These are phyloP conservation scores for Kryphioiulus occultus DNA, from an alignment of 2,888 invertebrate genomes.

Conservation along the genomic window DNA sequence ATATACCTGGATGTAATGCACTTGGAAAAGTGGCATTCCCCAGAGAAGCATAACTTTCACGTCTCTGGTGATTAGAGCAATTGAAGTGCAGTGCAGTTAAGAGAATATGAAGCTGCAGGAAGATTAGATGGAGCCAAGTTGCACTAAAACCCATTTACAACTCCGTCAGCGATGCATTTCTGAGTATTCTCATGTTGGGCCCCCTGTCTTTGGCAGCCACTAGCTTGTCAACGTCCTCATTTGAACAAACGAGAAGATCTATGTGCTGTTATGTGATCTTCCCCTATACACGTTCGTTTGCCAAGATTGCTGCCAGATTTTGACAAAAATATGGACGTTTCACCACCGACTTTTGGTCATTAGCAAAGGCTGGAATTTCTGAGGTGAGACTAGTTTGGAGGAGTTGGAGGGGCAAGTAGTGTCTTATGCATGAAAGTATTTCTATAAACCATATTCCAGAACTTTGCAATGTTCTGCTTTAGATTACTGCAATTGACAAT, in stretches of 20 bases:
- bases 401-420: no score
- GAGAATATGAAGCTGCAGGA: slow-evolving; percentile 23
- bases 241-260: not conserved
- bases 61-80: slow-evolving; percentile 23
- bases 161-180: not conserved
- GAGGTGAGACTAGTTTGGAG: no score
- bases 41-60: not conserved
- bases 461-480: no score
- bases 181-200: not conserved
- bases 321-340: not conserved
- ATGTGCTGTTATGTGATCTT: not conserved
- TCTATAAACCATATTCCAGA: no score
- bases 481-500: no score
- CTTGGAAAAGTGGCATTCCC: not conserved
- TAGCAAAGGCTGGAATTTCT: no score
- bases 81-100: slow-evolving; percentile 11
- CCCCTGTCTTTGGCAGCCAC: not conserved
- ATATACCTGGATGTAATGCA: not conserved
- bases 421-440: no score
- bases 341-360: not conserved
- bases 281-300: not conserved
- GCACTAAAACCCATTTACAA: slow-evolving; percentile 23
- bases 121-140: slow-evolving; percentile 23
- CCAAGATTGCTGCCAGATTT: not conserved
- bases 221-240: not conserved